Base-by-base conservation (phyloP, 2,888 invertebrate species). In the Noctua janthina region DNA sequence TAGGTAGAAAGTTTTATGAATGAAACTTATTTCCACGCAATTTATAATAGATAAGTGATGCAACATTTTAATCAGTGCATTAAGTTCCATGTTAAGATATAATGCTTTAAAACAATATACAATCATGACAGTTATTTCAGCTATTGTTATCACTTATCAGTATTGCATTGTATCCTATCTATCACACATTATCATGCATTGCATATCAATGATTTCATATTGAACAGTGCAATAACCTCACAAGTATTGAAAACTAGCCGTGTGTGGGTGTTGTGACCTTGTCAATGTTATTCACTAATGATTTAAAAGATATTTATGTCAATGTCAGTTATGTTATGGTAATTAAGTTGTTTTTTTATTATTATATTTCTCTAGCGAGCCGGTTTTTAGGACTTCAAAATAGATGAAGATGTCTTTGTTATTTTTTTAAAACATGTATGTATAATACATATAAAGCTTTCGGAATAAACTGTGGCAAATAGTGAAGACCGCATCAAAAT, bases 191-290 rank as follows among this genome's bases (percentile, higher is more conserved):
- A 66, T n/a, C 56, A 71, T 49, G 75, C 54, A 67, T 74, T 64
- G 83, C 77, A 83, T 86, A 74, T 69, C 13, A 82, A 81, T 83
- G 74, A 78, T 76, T 76, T 81, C 62, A 35, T 83, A 73, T 29
- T 39, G 20, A 29, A 59, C 7, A 83, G 87, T 81, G 72, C 87
- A 80, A 81, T 17, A 68, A 88, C 88, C 81, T 78, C 69, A 51
- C 2, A 51, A n/a, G 43, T 51, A 20, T 13, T 82, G 1, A 49
- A 43, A 76, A 51, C 11, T 23, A 13, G 10, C 6, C 6, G 29
- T 35, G 59, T 59, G 87, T 83, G 71, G 71, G 87, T 62, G 76
- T n/a, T 29, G 51, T 68, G 83, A 76, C 83, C 87, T 83, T 83
- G 76, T 74, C 72, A 70, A 76, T 64, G n/a, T 39, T 64, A 69